Evolutionary conservation across 1,140 invertebrate genomes (phyloP).

Genomic region (Tetramorium alpestre): DNA sequence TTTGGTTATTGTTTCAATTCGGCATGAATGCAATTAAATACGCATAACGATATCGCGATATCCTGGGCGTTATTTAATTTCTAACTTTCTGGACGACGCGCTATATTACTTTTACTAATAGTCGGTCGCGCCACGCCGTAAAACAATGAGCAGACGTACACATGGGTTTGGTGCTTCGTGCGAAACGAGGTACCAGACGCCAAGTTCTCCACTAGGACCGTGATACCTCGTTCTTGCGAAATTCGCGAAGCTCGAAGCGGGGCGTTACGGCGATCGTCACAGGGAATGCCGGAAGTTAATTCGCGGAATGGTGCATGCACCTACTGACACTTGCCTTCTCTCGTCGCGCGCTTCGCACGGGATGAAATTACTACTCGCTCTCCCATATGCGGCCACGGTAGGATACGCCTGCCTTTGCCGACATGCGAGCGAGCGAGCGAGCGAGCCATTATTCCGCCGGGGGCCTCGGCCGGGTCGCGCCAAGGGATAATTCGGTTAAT

Average conservation of each 20-base stretch:
- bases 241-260: slow-evolving; percentile 47
- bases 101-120: background rate
- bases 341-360: slow-evolving; percentile 10
- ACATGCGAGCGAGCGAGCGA: slow-evolving; percentile 56
- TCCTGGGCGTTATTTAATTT: background rate
- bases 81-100: background rate
- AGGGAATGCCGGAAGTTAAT: slow-evolving; percentile 77
- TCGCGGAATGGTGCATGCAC: slow-evolving; percentile 68
- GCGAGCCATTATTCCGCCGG: slow-evolving; percentile 47
- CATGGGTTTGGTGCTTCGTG: background rate
- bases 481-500: slow-evolving; percentile 81
- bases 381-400: slow-evolving; percentile 21
- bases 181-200: background rate
- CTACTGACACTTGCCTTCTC: slow-evolving; percentile 46
- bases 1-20: background rate
- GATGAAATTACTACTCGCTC: slow-evolving; percentile 70
- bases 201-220: background rate
- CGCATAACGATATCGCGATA: background rate
- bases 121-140: background rate
- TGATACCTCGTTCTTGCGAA: slow-evolving; percentile 47
- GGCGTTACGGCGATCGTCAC: slow-evolving; percentile 44
- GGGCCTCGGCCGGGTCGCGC: slow-evolving; percentile 69
- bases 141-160: background rate
- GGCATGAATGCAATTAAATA: background rate
- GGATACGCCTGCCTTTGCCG: slow-evolving; percentile 46